These are phyloP conservation scores for Enteromius treurensis DNA, from an alignment of 2,797 vertebrate species.

Conservation along the genomic window DNA sequence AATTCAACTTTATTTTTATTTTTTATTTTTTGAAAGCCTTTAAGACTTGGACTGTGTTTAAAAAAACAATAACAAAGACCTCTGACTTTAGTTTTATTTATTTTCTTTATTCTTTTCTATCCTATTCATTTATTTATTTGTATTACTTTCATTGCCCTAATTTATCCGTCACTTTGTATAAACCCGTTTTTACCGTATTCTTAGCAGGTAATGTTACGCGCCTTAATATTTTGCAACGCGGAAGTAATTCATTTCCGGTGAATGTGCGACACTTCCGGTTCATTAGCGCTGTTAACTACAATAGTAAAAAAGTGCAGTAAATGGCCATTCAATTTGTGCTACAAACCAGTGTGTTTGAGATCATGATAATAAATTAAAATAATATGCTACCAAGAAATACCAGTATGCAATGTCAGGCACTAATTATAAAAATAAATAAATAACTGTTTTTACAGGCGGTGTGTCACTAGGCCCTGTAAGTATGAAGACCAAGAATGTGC, in stretches of 20 bases:
- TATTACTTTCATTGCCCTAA: no score
- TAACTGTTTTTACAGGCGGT: neutral
- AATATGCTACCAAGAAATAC: neutral
- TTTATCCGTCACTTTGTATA: no score
- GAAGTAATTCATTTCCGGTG: neutral
- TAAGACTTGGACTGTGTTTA: no score
- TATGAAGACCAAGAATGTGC: slow-evolving; percentile 62
- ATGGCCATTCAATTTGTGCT: neutral
- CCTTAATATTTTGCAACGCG: neutral
- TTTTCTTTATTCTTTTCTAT: no score
- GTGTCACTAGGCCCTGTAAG: slow-evolving; percentile 14
- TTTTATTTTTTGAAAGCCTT: no score
- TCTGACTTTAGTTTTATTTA: no score
- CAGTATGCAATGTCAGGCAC: neutral
- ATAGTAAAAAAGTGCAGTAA: neutral
- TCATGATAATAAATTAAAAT: neutral
- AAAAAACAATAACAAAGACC: no score
- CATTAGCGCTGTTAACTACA: neutral
- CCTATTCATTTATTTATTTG: no score
- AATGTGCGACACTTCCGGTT: neutral
- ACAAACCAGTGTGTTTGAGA: neutral
- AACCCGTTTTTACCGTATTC: neutral
- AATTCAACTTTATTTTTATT: no score
- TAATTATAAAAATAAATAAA: neutral
- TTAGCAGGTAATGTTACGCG: neutral